These are phyloP conservation scores for Corticium candelabrum DNA, from an alignment of 37 sponge, comb jelly and placozoan species.

Conservation along the genomic window DNA sequence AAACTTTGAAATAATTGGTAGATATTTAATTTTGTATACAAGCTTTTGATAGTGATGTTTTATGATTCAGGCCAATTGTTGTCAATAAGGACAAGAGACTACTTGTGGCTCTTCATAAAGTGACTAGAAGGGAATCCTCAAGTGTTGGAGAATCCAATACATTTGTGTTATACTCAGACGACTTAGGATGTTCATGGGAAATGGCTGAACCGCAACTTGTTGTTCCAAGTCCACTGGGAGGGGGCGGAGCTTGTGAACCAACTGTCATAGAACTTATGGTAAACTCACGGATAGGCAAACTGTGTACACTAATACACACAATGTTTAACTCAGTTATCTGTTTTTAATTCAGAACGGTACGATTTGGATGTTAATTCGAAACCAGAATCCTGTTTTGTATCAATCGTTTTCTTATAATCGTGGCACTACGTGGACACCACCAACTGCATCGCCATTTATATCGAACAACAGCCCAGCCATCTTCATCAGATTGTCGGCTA, in stretches of 20 bases:
- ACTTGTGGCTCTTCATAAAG: neutral
- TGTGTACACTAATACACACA: no score
- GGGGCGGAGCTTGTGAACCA: neutral
- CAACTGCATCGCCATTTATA: neutral
- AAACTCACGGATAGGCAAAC: no score
- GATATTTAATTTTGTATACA: no score
- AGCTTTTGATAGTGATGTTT: no score
- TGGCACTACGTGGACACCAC: neutral
- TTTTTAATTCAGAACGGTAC: neutral
- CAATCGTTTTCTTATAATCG: neutral
- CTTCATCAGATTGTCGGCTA: neutral
- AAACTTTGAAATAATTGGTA: no score
- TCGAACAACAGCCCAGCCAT: neutral
- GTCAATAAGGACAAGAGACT: neutral
- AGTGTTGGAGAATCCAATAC: neutral
- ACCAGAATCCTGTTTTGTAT: neutral
- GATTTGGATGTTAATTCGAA: neutral
- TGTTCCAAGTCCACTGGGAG: neutral
- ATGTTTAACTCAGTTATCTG: no score
- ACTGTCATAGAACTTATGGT: neutral
- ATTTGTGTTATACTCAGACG: neutral
- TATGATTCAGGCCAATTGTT: neutral
- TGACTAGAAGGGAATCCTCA: neutral
- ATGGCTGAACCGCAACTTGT: neutral
- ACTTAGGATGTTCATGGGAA: neutral